Conservation (phyloP, 1,140 invertebrate genomes). For the Macrosteles quadrilineatus region DNA sequence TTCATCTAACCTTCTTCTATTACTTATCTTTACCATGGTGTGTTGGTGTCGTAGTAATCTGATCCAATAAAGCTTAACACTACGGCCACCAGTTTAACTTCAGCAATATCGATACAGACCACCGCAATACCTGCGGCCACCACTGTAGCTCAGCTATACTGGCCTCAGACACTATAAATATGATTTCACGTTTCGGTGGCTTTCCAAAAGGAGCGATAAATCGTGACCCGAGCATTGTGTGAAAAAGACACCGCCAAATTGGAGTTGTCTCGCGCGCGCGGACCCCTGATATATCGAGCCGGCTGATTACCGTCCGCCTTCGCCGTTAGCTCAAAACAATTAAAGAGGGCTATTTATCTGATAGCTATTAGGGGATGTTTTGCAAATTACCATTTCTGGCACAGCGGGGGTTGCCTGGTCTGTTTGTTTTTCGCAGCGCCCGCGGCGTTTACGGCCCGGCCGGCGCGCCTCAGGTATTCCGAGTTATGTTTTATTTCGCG, state of each 20-base stretch:
- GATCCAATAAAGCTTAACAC: too few relatives aligned
- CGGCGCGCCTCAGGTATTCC: background rate
- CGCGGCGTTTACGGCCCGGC: background rate
- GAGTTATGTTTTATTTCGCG: slow-evolving; percentile 16
- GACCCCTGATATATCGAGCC: background rate
- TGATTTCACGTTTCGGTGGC: slow-evolving; percentile 22
- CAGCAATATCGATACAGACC: too few relatives aligned
- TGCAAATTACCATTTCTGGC: slow-evolving; percentile 17
- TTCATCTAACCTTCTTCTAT: too few relatives aligned
- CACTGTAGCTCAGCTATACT: too few relatives aligned
- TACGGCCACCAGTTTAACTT: too few relatives aligned
- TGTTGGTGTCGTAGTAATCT: too few relatives aligned
- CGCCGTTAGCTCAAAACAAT: slow-evolving; percentile 8
- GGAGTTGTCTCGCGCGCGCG: slow-evolving; percentile 13
- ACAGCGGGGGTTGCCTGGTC: slow-evolving; percentile 2
- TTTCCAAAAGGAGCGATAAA: slow-evolving; percentile 12
- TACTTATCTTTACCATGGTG: too few relatives aligned
- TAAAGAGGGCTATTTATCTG: background rate
- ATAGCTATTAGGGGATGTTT: slow-evolving; percentile 15
- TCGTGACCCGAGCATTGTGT: background rate
- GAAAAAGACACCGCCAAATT: slow-evolving; percentile 25
- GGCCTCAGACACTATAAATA: slow-evolving; percentile 23
- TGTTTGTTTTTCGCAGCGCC: slow-evolving; percentile 23
- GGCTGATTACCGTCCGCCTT: background rate
- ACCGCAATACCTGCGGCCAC: background rate